These are phyloP conservation scores for Drosophila yooni DNA, from an alignment of 2,888 invertebrate species.

Conservation along the genomic window DNA sequence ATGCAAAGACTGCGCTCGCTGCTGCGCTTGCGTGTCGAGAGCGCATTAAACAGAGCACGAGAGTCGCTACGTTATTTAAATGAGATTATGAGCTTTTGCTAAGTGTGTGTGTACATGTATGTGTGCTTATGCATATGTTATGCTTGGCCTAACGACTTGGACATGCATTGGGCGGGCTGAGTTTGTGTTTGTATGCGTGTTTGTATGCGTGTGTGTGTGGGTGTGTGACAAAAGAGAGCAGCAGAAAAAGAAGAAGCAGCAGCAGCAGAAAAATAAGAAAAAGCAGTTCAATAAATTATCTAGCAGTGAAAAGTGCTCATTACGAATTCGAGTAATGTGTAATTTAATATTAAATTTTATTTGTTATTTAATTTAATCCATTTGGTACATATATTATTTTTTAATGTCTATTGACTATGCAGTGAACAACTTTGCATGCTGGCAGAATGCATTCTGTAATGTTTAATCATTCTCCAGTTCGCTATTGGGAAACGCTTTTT, in stretches of 20 bases:
- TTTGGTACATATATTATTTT: background rate
- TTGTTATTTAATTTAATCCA: background rate
- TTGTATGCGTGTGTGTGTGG: slow-evolving; percentile 2
- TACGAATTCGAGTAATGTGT: background rate
- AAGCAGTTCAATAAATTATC: slow-evolving; percentile 65
- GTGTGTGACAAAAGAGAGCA: slow-evolving; percentile 45
- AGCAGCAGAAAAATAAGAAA: slow-evolving; percentile 27
- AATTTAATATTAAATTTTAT: background rate
- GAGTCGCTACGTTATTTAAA: slow-evolving; percentile 68
- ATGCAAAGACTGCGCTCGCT: slow-evolving; percentile 57
- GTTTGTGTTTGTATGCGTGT: slow-evolving; percentile 4
- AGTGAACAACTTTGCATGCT: no score
- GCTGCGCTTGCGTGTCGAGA: slow-evolving; percentile 59
- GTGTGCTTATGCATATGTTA: slow-evolving; percentile 33
- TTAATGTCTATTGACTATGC: background rate
- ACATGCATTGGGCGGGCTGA: slow-evolving; percentile 73
- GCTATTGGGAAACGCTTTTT: slow-evolving; percentile 14
- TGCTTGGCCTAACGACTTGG: slow-evolving; percentile 69
- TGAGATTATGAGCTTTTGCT: slow-evolving; percentile 54
- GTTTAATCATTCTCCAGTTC: background rate
- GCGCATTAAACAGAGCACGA: slow-evolving; percentile 76
- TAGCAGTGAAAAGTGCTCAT: background rate
- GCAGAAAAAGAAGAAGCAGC: slow-evolving; percentile 21
- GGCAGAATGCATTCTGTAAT: background rate
- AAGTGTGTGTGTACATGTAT: background rate